phyloP scores from a whole-genome alignment of 2,113 vertebrate species.

The Vidua chalybeata region DNA sequence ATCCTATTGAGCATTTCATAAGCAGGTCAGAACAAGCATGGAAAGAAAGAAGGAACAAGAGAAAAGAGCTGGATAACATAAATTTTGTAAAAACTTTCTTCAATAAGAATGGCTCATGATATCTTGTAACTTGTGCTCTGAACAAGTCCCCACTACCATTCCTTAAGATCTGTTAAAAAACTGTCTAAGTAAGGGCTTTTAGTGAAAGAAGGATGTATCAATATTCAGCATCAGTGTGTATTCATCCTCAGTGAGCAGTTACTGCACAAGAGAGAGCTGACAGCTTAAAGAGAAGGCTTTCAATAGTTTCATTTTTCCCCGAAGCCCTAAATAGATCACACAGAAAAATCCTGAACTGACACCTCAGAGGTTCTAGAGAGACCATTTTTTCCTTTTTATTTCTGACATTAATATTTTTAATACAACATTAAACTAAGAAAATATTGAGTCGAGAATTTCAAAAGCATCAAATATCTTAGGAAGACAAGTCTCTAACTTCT shows the following conservation, averaged over 20 bases:
- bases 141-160: not conserved
- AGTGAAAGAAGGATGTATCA: constrained; percentile 3
- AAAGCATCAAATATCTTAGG: not conserved
- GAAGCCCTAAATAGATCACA: constrained; percentile 49
- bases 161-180: constrained; percentile 14
- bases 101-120: not conserved
- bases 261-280: constrained; percentile 9
- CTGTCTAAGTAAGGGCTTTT: not conserved
- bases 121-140: not conserved
- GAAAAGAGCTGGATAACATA: not conserved
- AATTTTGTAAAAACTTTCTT: not conserved
- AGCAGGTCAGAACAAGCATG: not conserved
- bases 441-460: not conserved
- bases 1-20: not conserved
- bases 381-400: constrained; percentile 2
- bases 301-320: constrained; percentile 7
- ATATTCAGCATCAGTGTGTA: constrained; percentile 21
- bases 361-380: constrained; percentile 2
- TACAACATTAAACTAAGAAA: constrained; percentile 33
- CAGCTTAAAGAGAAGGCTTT: constrained; percentile 42
- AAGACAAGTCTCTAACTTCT: not conserved
- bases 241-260: constrained; percentile 28
- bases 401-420: constrained; percentile 31
- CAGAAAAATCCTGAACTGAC: constrained; percentile 40
- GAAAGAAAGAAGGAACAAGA: not conserved